Evolutionary conservation across 2,888 invertebrate species (phyloP), one percentile per base, ranked within the genome.

Genomic region (Drosophila stalkeri): DNA sequence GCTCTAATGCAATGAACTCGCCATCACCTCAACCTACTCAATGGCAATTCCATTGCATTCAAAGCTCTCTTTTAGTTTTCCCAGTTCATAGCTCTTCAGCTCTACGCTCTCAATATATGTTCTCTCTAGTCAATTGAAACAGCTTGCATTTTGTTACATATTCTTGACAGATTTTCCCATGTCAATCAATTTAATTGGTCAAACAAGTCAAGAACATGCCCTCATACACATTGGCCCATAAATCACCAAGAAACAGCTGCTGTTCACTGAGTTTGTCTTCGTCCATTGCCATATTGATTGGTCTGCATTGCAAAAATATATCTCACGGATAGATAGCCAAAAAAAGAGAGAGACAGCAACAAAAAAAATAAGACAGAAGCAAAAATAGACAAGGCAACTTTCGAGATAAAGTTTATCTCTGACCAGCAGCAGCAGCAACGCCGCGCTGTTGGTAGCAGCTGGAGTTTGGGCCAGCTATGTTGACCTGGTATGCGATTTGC

Each of bases 401-500:
- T 80, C 82, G 77, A 84, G 89, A 90, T 87, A 87, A 89, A 84
- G 62, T 87, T 86, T 85, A 84, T 89, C 82, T 75, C 75, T 41
- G 41, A 8, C 41, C 37, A 39, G 37, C 37, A 39, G 14, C 37
- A 39, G 37, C 37, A 39, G 37, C 37, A 12, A 4, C 4, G 37
- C 69, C 3, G 37, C 14, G 37, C 63, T 64, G 63, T 75, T 75
- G 74, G 68, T 63, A 81, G 69, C 81, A 71, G 60, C 65, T 66
- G 60, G 69, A 35, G 46, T 54, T 33, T 55, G 20, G 70, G 65
- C 44, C 55, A 37, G 70, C 64, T 54, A 64, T 78, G 82, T 72
- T 89, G 86, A 89, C 90, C 86, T 88, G 86, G 90, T 81, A 87
- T 87, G 89, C 90, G 76, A 84, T 87, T 90, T 87, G 89, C 87